phyloP scores from a whole-genome alignment of 2,797 vertebrate species.

The Coranthus polyacanthus region DNA sequence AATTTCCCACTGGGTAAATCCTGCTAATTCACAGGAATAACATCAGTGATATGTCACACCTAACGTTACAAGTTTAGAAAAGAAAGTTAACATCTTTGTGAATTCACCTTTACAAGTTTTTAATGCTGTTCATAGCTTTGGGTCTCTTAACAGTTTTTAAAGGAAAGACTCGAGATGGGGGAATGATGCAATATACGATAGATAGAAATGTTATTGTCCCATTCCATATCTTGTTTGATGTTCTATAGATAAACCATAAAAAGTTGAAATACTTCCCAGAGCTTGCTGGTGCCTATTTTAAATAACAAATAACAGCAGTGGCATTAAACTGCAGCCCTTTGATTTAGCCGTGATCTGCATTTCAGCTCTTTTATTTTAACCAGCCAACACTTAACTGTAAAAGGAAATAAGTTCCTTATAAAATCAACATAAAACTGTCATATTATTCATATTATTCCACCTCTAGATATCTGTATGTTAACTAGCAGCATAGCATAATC shows the following conservation, averaged over 20 bases:
- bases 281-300: too few relatives aligned
- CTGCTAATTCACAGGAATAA: conserved; percentile 35
- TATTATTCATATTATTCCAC: background rate
- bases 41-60: conserved; percentile 15
- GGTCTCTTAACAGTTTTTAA: conserved; percentile 2
- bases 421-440: background rate
- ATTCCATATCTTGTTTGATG: too few relatives aligned
- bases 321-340: too few relatives aligned
- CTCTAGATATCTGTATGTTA: conserved; percentile 4
- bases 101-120: background rate
- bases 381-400: too few relatives aligned
- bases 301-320: too few relatives aligned
- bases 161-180: background rate
- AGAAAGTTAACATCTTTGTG: background rate
- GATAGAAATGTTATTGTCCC: too few relatives aligned
- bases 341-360: too few relatives aligned
- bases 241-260: too few relatives aligned
- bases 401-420: background rate
- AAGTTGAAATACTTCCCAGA: too few relatives aligned
- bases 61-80: background rate
- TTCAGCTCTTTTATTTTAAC: too few relatives aligned
- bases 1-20: conserved; percentile 27
- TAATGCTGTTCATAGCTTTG: too few relatives aligned
- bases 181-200: background rate
- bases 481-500: too few relatives aligned